phyloP scores from a whole-genome alignment of 2,888 invertebrate species.

The Spodoptera littoralis region DNA sequence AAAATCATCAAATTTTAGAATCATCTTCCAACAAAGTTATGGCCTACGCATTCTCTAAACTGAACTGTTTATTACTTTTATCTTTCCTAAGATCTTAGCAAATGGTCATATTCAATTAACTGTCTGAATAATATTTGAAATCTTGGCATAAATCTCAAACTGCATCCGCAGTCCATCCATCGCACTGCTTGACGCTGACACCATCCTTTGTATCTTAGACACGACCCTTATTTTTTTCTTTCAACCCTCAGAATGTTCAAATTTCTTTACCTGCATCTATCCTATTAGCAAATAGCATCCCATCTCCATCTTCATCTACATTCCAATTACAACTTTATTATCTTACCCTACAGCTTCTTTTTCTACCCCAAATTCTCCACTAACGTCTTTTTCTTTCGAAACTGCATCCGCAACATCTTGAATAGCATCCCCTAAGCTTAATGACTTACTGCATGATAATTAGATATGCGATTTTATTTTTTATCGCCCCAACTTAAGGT shows the following conservation, averaged over 20 bases:
- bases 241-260: conserved; percentile 87
- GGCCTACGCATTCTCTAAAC: conserved; percentile 32
- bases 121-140: conserved; percentile 77
- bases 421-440: conserved; percentile 83
- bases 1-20: background rate
- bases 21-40: conserved; percentile 27
- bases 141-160: conserved; percentile 83
- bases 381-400: conserved; percentile 61
- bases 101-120: conserved; percentile 85
- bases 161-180: conserved; percentile 86
- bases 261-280: conserved; percentile 86
- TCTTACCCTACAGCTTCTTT: conserved; percentile 41
- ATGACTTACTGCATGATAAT: conserved; percentile 77
- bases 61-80: conserved; percentile 58
- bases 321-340: conserved; percentile 60
- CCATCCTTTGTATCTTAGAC: conserved; percentile 84
- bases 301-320: conserved; percentile 42
- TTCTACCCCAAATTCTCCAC: conserved; percentile 23
- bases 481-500: conserved; percentile 57
- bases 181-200: conserved; percentile 86
- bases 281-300: conserved; percentile 48
- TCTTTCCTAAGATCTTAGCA: conserved; percentile 65
- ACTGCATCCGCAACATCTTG: conserved; percentile 83
- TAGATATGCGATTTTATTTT: conserved; percentile 65
- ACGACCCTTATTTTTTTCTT: conserved; percentile 86